phyloP scores from a whole-genome alignment of 2,797 vertebrate genomes.

The Bovichtus variegatus region DNA sequence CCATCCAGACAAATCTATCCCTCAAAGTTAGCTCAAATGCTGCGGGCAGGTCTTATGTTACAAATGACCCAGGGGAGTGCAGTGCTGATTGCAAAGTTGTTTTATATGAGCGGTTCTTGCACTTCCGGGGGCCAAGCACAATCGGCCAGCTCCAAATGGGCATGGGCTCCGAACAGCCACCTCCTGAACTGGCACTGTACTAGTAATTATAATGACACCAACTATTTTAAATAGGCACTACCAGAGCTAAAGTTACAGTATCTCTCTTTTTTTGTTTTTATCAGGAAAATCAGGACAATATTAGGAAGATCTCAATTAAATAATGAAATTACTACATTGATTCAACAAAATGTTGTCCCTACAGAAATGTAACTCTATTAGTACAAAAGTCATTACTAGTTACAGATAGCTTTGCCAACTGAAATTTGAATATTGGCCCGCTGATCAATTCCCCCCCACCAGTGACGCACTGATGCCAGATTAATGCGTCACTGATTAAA shows the following conservation, averaged over 20 bases:
- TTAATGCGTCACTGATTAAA: constrained; percentile 60
- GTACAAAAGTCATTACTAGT: background rate
- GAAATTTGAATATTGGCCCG: constrained; percentile 43
- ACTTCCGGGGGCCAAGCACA: too few species aligned
- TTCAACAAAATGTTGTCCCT: background rate
- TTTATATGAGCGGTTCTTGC: too few species aligned
- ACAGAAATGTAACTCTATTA: background rate
- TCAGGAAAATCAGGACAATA: background rate
- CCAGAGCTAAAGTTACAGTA: background rate
- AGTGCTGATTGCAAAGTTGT: too few species aligned
- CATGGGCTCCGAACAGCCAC: too few species aligned
- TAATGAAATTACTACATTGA: background rate
- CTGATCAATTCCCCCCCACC: constrained; percentile 48
- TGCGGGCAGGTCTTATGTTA: background rate
- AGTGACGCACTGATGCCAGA: constrained; percentile 62
- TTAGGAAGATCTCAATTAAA: background rate
- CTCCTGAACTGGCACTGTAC: too few species aligned
- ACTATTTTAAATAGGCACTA: background rate
- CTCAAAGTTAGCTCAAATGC: background rate
- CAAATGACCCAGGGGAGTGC: too few species aligned
- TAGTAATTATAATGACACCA: background rate
- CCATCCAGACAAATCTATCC: background rate
- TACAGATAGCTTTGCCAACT: constrained; percentile 9
- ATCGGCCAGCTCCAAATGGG: too few species aligned
- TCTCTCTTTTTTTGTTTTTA: background rate